phyloP scores from a whole-genome alignment of 1,140 invertebrate species.

The Drosophila orena region DNA sequence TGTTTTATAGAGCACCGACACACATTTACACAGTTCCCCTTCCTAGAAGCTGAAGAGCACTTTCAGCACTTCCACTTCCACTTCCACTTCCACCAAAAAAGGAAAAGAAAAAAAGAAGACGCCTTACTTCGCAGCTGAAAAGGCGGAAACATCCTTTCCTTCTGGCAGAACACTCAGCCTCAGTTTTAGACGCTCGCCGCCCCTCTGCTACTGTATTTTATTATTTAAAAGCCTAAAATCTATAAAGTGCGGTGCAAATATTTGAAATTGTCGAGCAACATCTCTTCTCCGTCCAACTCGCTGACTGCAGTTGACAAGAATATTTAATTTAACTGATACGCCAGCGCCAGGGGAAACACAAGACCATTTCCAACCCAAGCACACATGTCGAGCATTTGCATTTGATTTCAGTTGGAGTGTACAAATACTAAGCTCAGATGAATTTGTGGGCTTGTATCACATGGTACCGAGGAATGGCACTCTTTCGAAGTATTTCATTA shows the following conservation, averaged over 20 bases:
- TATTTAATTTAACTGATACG: slow-evolving; percentile 73
- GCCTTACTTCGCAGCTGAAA: slow-evolving; percentile 56
- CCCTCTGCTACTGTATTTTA: slow-evolving; percentile 58
- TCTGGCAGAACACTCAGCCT: slow-evolving; percentile 35
- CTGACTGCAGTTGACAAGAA: slow-evolving; percentile 80
- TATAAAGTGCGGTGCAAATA: slow-evolving; percentile 82
- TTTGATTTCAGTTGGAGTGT: slow-evolving; percentile 36
- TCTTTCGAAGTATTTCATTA: background rate
- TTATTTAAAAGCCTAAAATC: slow-evolving; percentile 83
- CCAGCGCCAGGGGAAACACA: slow-evolving; percentile 25
- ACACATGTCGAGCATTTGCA: slow-evolving; percentile 51
- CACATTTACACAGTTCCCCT: slow-evolving; percentile 49
- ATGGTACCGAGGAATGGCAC: background rate
- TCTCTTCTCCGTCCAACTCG: slow-evolving; percentile 65
- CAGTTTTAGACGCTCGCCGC: slow-evolving; percentile 16
- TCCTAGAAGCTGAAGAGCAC: slow-evolving; percentile 35
- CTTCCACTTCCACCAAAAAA: slow-evolving; percentile 18
- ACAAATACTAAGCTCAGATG: slow-evolving; percentile 13
- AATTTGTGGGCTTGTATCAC: background rate
- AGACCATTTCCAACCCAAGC: slow-evolving; percentile 30
- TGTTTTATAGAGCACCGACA: slow-evolving; percentile 75
- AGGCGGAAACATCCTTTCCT: slow-evolving; percentile 43
- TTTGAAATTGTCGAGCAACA: slow-evolving; percentile 78
- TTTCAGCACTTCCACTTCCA: slow-evolving; percentile 37
- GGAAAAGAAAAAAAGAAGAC: slow-evolving; percentile 44